Evolutionary conservation across 2,888 invertebrate genomes (phyloP).

Genomic region (Leptopilina myrica): DNA sequence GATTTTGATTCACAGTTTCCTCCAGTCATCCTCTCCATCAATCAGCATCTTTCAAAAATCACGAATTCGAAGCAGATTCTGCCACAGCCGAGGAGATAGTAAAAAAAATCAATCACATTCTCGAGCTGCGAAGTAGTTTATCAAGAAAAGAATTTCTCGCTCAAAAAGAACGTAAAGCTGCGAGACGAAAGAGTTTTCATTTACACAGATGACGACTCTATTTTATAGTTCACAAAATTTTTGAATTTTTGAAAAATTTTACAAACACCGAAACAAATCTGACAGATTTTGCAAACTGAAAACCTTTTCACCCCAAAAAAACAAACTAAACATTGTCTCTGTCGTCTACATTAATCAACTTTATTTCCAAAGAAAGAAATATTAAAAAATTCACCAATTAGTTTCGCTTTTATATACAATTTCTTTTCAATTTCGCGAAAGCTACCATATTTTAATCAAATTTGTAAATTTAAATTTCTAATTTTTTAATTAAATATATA

Average conservation of each 20-base stretch:
- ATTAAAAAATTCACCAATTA: too few relatives aligned
- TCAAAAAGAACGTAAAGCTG: slow-evolving; percentile 84
- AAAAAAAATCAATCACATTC: slow-evolving; percentile 90
- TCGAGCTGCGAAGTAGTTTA: slow-evolving; percentile 88
- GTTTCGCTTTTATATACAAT: too few relatives aligned
- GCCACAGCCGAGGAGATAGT: slow-evolving; percentile 89
- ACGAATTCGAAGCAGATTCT: slow-evolving; percentile 91
- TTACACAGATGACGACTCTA: slow-evolving; percentile 73
- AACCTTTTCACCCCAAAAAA: neutral
- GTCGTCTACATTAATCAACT: too few relatives aligned
- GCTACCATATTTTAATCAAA: neutral
- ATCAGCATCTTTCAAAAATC: slow-evolving; percentile 86
- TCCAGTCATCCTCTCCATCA: slow-evolving; percentile 72
- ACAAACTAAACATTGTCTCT: too few relatives aligned
- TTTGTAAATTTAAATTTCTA: neutral
- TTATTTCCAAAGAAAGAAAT: too few relatives aligned
- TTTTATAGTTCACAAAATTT: slow-evolving; percentile 56
- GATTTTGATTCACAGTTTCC: slow-evolving; percentile 59
- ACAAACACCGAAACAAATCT: slow-evolving; percentile 25
- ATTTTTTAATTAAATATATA: too few relatives aligned
- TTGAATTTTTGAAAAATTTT: slow-evolving; percentile 62
- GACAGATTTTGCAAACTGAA: slow-evolving; percentile 27
- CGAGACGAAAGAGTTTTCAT: slow-evolving; percentile 81
- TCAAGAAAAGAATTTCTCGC: slow-evolving; percentile 90
- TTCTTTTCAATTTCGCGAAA: neutral